These are phyloP conservation scores for Heteromormyrus szaboi DNA, from an alignment of 2,797 vertebrate species.

Conservation along the genomic window DNA sequence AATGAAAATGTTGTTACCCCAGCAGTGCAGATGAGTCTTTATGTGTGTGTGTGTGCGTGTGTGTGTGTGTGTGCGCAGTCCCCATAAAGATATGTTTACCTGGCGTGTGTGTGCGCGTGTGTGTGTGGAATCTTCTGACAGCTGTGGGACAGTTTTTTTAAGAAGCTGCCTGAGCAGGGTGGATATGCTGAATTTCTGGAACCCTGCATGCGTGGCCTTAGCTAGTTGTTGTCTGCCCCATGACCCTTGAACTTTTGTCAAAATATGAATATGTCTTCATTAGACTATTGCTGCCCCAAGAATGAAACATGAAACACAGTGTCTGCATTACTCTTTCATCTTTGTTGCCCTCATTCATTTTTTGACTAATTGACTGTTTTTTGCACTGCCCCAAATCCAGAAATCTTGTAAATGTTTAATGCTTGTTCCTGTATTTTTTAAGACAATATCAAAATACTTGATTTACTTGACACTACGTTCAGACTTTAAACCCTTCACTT, in stretches of 20 bases:
- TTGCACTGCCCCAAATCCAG: neutral
- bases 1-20: neutral
- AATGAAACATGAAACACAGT: neutral
- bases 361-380: neutral
- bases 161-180: neutral
- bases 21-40: neutral
- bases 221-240: neutral
- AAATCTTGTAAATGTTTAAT: neutral
- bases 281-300: neutral
- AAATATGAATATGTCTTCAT: neutral
- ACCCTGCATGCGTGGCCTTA: neutral
- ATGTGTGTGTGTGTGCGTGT: neutral
- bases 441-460: neutral
- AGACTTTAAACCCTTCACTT: neutral
- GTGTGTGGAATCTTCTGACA: neutral
- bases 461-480: neutral
- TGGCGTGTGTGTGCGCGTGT: neutral
- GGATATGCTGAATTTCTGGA: neutral
- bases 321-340: neutral
- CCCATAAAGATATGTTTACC: neutral
- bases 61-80: neutral
- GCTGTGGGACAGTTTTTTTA: neutral
- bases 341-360: neutral
- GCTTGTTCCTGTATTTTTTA: neutral
- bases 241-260: neutral